Evolutionary conservation across 2,888 invertebrate species (phyloP).

Genomic region (Cyclophora punctaria): DNA sequence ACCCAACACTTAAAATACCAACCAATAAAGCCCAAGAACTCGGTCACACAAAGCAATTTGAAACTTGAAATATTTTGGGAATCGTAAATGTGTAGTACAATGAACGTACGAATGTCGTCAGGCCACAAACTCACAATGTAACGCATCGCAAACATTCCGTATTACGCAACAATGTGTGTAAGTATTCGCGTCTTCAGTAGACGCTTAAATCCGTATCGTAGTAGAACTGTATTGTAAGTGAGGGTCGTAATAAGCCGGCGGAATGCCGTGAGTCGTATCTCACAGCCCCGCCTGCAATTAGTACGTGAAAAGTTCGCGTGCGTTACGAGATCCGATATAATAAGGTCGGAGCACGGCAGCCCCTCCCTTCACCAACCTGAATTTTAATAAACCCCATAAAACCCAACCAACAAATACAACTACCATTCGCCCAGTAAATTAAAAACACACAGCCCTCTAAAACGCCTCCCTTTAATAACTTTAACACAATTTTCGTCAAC

Average conservation of each 20-base stretch:
- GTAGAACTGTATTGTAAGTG: slow-evolving; percentile 24
- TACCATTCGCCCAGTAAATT: slow-evolving; percentile 24
- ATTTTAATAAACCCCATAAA: slow-evolving; percentile 40
- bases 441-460: slow-evolving; percentile 19
- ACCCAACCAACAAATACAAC: slow-evolving; percentile 25
- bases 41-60: slow-evolving; percentile 3
- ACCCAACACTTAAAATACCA: too few relatives aligned
- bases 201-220: slow-evolving; percentile 25
- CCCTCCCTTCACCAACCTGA: slow-evolving; percentile 19
- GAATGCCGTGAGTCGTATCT: slow-evolving; percentile 39
- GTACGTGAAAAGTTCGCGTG: slow-evolving; percentile 47
- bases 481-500: neutral
- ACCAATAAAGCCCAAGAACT: too few relatives aligned
- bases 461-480: slow-evolving; percentile 9
- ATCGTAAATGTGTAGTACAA: slow-evolving; percentile 4
- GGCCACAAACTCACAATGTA: slow-evolving; percentile 19
- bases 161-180: slow-evolving; percentile 24
- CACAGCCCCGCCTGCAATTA: slow-evolving; percentile 45
- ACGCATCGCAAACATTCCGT: slow-evolving; percentile 28
- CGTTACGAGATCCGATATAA: slow-evolving; percentile 52
- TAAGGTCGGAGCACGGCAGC: slow-evolving; percentile 48
- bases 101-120: slow-evolving; percentile 13
- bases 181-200: slow-evolving; percentile 24
- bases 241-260: slow-evolving; percentile 25
- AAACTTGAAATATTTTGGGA: slow-evolving; percentile 5